Evolutionary conservation across 2,888 invertebrate genomes (phyloP).

Genomic region (Ectemnius cavifrons): DNA sequence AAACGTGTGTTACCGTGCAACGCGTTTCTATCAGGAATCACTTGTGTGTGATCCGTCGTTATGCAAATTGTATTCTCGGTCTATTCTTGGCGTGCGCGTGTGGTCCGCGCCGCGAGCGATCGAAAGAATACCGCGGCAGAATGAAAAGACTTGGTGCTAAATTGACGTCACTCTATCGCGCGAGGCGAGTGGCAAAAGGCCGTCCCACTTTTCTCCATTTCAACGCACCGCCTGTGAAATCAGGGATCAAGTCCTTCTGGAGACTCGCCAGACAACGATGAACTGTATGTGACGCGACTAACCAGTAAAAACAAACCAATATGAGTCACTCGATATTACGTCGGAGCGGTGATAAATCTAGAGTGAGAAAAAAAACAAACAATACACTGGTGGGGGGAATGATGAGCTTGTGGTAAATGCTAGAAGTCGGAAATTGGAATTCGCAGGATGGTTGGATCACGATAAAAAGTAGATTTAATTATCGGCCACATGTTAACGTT

Average conservation of each 20-base stretch:
- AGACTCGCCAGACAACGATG: conserved; percentile 67
- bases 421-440: neutral
- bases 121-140: neutral
- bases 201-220: conserved; percentile 71
- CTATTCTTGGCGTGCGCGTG: too few relatives aligned
- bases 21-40: neutral
- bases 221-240: conserved; percentile 62
- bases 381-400: too few relatives aligned
- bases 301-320: conserved; percentile 22
- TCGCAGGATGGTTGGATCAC: neutral
- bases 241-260: conserved; percentile 66
- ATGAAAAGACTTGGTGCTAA: neutral
- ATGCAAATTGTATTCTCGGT: too few relatives aligned
- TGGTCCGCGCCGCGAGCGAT: neutral
- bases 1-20: neutral
- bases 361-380: too few relatives aligned
- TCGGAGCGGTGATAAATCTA: too few relatives aligned
- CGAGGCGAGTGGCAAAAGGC: too few relatives aligned
- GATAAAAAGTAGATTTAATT: conserved; percentile 7
- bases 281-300: conserved; percentile 31
- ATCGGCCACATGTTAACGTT: neutral
- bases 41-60: too few relatives aligned
- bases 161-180: conserved; percentile 8
- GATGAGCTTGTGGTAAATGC: too few relatives aligned
- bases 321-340: conserved; percentile 15